Conservation (phyloP, 1,140 invertebrate species). For the Caenorhabditis tropicalis region DNA sequence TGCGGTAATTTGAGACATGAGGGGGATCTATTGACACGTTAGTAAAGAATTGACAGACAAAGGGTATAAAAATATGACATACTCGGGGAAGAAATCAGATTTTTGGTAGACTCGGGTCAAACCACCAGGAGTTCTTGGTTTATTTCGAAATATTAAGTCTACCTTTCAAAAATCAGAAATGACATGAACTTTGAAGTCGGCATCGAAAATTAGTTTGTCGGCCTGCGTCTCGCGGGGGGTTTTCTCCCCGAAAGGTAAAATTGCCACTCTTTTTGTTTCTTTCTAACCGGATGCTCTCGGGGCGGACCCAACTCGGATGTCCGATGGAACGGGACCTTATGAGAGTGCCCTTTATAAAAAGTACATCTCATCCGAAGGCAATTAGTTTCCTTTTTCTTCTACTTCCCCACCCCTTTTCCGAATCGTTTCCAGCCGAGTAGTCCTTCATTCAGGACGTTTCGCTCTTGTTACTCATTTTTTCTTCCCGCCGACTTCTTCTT, state of each 20-base stretch:
- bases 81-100: neutral
- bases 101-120: neutral
- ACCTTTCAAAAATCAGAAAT: slow-evolving; percentile 2
- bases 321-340: too few relatives aligned
- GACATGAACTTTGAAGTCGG: neutral
- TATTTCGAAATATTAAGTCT: neutral
- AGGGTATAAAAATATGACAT: neutral
- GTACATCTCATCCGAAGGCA: neutral
- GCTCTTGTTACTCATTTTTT: too few relatives aligned
- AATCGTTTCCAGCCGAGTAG: slow-evolving; percentile 35
- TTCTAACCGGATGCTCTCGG: neutral
- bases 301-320: too few relatives aligned
- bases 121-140: neutral
- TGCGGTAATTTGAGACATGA: slow-evolving; percentile 29
- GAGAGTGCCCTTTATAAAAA: too few relatives aligned
- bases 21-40: slow-evolving; percentile 25
- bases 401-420: neutral
- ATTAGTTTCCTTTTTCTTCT: slow-evolving; percentile 8
- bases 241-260: neutral
- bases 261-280: neutral
- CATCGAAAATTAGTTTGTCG: neutral
- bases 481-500: slow-evolving; percentile 24
- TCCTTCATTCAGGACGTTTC: slow-evolving; percentile 23
- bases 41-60: neutral
- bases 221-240: neutral